Conservation (phyloP, 92 coral and sea anemone species). For the Actinernus sp. region DNA sequence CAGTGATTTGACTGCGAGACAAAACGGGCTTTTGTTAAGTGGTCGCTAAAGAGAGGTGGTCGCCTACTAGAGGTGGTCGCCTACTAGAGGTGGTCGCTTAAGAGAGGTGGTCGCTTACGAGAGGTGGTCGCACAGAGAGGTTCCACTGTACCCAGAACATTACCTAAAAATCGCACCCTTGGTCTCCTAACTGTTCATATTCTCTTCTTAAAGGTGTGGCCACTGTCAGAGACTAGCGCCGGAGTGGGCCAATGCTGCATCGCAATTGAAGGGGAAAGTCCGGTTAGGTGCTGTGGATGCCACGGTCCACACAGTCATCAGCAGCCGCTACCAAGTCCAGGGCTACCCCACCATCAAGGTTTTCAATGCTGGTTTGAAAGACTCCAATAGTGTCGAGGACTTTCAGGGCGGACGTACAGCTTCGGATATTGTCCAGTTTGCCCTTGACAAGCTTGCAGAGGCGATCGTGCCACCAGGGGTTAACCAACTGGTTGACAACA, state of each 20-base stretch:
- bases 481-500: constrained; percentile 51
- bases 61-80: too few species aligned
- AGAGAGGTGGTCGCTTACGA: too few species aligned
- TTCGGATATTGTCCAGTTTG: constrained; percentile 92
- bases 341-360: constrained; percentile 97
- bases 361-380: constrained; percentile 88
- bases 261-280: constrained; percentile 89
- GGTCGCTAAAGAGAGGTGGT: too few species aligned
- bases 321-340: constrained; percentile 87
- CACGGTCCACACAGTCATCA: constrained; percentile 83
- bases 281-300: constrained; percentile 95
- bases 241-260: constrained; percentile 96
- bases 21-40: too few species aligned
- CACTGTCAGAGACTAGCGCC: constrained; percentile 98
- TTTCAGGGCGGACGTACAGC: constrained; percentile 89
- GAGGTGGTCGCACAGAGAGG: too few species aligned
- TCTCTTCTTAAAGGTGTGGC: constrained; percentile 82
- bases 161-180: too few species aligned
- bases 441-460: constrained; percentile 80
- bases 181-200: not conserved
- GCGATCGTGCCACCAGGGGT: constrained; percentile 90
- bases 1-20: too few species aligned
- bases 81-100: too few species aligned
- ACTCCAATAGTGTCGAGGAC: constrained; percentile 76
- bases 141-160: too few species aligned